Evolutionary conservation across 2,888 invertebrate genomes (phyloP), one percentile per base, ranked within the genome.

Genomic region (Tetramorium bicarinatum): DNA sequence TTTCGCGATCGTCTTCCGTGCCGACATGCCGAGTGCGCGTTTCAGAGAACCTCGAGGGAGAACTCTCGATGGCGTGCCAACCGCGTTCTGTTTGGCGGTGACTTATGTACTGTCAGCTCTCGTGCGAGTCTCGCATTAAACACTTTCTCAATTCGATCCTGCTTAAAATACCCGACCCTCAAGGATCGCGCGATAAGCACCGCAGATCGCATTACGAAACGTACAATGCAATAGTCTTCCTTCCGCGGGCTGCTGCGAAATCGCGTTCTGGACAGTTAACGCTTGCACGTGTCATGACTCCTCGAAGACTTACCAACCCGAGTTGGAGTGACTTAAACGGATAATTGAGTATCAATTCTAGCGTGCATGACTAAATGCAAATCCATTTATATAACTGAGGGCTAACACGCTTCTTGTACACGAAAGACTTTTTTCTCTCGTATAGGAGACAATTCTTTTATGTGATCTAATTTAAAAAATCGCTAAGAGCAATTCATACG

Each of bases 111-210:
- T 64, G 81, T 83, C 83, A 56, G 64, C 81, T 72, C 29, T 79
- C 69, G 71, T 76, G 25, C 64, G 47, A 34, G n/a, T 29, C 29
- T 59, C 76, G 21, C 85, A 69, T 83, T 83, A 66, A 77, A 61
- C 83, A 83, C 85, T 80, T 80, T 81, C 85, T 85, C 82, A 82
- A 84, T 83, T 76, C 85, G 87, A 86, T 80, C 67, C 83, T 41
- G 54, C 76, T 61, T 83, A 88, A 90, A 89, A 84, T 81, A 49
- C 21, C 82, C 84, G 86, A 87, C 84, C 86, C 85, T 82, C 81
- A 85, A 85, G 54, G 66, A 84, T 49, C 79, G 69, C 69, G 47
- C 79, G 79, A 79, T 69, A 66, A 77, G 25, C 52, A 67, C 61
- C 3, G n/a, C 34, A 62, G 52, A 66, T 76, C 59, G 62, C 69